These are phyloP conservation scores for Vulpes vulpes DNA, from an alignment of 2,113 vertebrate species.

Conservation along the genomic window DNA sequence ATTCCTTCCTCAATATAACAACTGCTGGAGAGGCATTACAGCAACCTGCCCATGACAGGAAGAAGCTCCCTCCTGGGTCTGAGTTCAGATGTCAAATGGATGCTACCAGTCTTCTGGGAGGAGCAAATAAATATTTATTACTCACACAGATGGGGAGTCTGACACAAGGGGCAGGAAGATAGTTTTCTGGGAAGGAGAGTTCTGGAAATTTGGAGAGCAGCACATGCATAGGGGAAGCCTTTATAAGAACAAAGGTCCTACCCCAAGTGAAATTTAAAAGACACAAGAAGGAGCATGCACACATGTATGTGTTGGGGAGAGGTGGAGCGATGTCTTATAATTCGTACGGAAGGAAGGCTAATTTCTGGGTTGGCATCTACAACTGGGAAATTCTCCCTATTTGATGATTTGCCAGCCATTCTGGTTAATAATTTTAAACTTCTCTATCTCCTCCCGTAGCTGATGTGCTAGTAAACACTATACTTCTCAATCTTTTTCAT, in stretches of 20 bases:
- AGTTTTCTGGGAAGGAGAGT: not conserved
- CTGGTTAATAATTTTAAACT: not conserved
- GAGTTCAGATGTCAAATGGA: not conserved
- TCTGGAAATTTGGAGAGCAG: not conserved
- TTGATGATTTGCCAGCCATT: not conserved
- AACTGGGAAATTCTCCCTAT: not conserved
- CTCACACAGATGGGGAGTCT: not conserved
- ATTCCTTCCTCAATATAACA: not conserved
- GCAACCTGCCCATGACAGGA: not conserved
- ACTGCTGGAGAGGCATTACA: not conserved
- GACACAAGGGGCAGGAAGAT: not conserved
- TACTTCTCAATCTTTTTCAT: not conserved
- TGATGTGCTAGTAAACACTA: not conserved
- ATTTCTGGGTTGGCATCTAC: not conserved
- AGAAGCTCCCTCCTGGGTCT: not conserved
- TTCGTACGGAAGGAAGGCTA: not conserved
- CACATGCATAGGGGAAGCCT: not conserved
- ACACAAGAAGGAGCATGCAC: not conserved
- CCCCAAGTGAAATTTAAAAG: not conserved
- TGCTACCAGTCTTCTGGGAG: not conserved
- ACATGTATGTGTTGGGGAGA: fast-evolving
- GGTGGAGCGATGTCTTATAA: not conserved
- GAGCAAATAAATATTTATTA: not conserved
- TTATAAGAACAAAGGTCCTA: not conserved
- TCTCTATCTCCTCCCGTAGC: not conserved